phyloP scores from a whole-genome alignment of 1,140 invertebrate species.

The Rhysida immarginata region DNA sequence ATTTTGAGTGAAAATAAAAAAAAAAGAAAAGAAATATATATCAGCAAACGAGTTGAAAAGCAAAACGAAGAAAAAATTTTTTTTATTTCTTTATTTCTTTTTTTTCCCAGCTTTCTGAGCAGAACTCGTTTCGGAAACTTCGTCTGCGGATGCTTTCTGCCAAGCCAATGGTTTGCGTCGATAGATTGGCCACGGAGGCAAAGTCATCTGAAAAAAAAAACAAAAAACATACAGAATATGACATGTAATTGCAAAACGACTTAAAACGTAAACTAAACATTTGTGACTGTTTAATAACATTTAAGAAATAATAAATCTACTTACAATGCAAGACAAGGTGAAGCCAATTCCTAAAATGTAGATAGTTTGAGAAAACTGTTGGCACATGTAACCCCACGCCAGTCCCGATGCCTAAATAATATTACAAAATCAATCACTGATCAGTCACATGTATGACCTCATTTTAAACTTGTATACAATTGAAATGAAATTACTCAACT shows the following conservation, averaged over 20 bases:
- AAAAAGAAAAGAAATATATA: too few species aligned
- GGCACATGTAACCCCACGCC: constrained; percentile 80
- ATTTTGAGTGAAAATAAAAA: too few species aligned
- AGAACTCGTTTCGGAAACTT: neutral
- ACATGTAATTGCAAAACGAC: constrained; percentile 4
- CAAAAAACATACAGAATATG: constrained; percentile 11
- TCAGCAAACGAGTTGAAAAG: too few species aligned
- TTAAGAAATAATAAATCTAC: too few species aligned
- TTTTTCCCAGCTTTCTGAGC: neutral
- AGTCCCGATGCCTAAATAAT: constrained; percentile 57
- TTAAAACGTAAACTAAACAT: neutral
- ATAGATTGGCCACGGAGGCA: constrained; percentile 90
- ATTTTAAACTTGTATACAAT: too few species aligned
- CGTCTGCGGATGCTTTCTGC: constrained; percentile 52
- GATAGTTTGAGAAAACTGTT: constrained; percentile 88
- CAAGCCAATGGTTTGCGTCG: constrained; percentile 71
- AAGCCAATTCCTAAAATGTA: constrained; percentile 85
- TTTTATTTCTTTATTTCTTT: too few species aligned
- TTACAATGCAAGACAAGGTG: constrained; percentile 62
- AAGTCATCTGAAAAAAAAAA: constrained; percentile 43
- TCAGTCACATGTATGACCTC: too few species aligned
- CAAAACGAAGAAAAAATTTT: too few species aligned
- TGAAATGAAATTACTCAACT: too few species aligned
- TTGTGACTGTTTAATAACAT: neutral
- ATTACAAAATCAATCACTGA: constrained; percentile 6